Percentiles rank a stretch among this genome's conserved stretches.
These are phyloP conservation scores for Calliphora vicina DNA, from an alignment of 1,140 invertebrate species.

Conservation along the genomic window DNA sequence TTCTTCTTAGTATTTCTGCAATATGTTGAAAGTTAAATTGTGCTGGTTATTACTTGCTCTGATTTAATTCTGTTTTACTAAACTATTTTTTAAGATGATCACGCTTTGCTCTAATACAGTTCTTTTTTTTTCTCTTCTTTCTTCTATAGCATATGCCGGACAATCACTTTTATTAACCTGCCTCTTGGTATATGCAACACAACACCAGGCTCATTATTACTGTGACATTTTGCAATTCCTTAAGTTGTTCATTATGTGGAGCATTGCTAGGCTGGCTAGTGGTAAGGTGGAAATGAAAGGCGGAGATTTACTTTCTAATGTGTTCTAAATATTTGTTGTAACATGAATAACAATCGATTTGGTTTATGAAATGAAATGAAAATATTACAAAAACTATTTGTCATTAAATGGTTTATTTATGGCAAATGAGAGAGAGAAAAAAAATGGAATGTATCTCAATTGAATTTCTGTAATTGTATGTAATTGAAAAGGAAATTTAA, in stretches of 20 bases:
- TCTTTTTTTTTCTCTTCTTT: background rate
- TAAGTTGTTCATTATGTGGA: background rate
- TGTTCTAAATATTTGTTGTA: slow-evolving; percentile 17
- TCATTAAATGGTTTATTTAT: background rate
- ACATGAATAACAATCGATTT: background rate
- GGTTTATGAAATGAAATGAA: too few relatives aligned
- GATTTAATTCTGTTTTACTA: background rate
- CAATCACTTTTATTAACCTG: slow-evolving; percentile 35
- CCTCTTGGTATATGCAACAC: background rate
- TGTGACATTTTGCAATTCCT: background rate
- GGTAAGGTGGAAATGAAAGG: slow-evolving; percentile 31
- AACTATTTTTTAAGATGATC: background rate
- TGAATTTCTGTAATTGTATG: too few relatives aligned
- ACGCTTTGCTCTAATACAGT: background rate
- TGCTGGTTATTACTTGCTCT: background rate
- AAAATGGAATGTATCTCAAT: too few relatives aligned
- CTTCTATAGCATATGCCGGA: background rate
- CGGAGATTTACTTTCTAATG: slow-evolving; percentile 32
- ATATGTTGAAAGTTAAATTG: background rate
- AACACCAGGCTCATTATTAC: background rate
- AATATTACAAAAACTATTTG: too few relatives aligned
- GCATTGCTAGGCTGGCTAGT: background rate
- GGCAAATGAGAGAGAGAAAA: too few relatives aligned
- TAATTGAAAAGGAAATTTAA: too few relatives aligned
- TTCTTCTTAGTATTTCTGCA: background rate